Evolutionary conservation across 2,113 vertebrate species (phyloP), one percentile per base, ranked within the genome.

Genomic region (Psilopsiagon aurifrons): DNA sequence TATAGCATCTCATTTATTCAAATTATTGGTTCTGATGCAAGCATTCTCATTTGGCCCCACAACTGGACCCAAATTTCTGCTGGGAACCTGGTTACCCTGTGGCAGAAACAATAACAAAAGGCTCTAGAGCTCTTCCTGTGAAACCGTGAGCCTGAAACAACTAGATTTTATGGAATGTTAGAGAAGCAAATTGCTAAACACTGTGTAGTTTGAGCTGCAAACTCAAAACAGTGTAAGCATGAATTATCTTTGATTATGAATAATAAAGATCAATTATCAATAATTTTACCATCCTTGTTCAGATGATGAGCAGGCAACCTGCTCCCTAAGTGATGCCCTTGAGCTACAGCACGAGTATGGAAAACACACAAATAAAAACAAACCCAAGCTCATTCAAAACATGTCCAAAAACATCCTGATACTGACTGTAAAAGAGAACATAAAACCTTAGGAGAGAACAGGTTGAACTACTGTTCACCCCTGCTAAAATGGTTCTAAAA

Each of bases 381-480:
- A 83, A 92, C 5, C 3, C 33, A 39, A 79, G 57, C 37, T 86
- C 43, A 20, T 41, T 86, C 47, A 35, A 69, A 81, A 64, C 37
- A n/a, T 1, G 4, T 14, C 12, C 41, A 54, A 69, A 77, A 77
- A 0, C 19, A 47, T 5, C 7, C 6, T 64, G 39, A 70, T 3
- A 47, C 23, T 8, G 23, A 86, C 55, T 74, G 35, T 69, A 81
- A 81, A 63, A 22, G 7, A 90, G 35, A 92, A 84, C 16, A 41
- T 28, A 96, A 90, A 75, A 43, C 8, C 22, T 17, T 27, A 54
- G 39, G 17, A 62, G 8, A 86, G 37, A 86, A 73, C 11, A 60
- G 24, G 39, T 81, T 74, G 86, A 88, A 88, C 51, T 31, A 79
- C 6, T 64, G 23, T 28, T 37, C 59, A 9, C 5, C 19, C 4